Evolutionary conservation across 2,797 vertebrate species (phyloP).

Genomic region (Clarias platycephalus): DNA sequence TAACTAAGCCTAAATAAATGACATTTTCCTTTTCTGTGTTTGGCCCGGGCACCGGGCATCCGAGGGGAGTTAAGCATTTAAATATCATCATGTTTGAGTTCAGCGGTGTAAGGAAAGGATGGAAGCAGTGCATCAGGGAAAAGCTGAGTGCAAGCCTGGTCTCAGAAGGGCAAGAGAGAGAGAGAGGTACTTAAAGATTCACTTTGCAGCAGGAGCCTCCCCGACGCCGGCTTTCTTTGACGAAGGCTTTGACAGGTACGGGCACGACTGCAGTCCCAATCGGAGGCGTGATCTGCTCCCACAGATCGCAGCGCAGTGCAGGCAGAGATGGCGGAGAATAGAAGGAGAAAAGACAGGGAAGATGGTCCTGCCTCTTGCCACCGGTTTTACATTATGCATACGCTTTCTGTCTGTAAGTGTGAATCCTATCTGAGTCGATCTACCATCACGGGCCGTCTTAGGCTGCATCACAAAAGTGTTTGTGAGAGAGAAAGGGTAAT

Average conservation of each 20-base stretch:
- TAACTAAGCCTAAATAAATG: not conserved
- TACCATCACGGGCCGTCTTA: conserved; percentile 21
- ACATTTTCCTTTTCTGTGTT: not conserved
- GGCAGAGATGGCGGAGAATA: conserved; percentile 21
- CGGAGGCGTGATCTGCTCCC: conserved; percentile 49
- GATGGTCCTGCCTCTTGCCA: conserved; percentile 7
- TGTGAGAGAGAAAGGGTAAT: conserved; percentile 13
- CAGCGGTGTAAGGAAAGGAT: not conserved
- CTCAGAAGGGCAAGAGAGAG: conserved; percentile 48
- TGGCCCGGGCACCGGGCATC: not conserved
- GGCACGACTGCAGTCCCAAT: conserved; percentile 54
- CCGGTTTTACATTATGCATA: conserved; percentile 31
- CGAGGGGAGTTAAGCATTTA: not conserved
- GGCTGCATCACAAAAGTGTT: conserved; percentile 25
- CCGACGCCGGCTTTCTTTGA: conserved; percentile 49
- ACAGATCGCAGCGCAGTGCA: conserved; percentile 41
- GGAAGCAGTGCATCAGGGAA: not conserved
- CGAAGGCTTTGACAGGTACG: conserved; percentile 51
- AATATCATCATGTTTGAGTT: not conserved
- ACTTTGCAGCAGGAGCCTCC: conserved; percentile 53
- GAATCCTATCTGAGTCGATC: conserved; percentile 42
- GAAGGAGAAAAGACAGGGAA: conserved; percentile 1
- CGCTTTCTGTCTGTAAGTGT: conserved; percentile 31
- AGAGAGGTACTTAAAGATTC: conserved; percentile 58
- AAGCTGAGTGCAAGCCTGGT: conserved; percentile 33